A percentile compares a stretch with the other conserved stretches of the same genome.
Conservation (phyloP, 2,797 vertebrate genomes). For the Botia kubotai region DNA sequence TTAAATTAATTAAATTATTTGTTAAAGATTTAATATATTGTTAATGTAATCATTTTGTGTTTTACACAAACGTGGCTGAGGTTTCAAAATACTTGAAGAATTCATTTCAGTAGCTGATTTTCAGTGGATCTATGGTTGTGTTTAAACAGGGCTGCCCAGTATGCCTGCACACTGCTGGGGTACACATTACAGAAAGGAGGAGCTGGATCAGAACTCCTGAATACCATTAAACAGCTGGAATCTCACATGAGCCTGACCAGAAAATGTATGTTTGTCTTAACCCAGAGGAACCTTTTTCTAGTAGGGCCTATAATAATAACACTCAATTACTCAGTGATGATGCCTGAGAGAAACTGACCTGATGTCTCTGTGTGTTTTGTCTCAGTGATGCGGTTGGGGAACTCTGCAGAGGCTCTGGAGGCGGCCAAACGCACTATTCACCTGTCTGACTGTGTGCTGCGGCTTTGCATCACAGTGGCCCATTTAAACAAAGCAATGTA, state of each 20-base stretch:
- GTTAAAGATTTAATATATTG: too few relatives aligned
- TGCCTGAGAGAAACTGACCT: neutral
- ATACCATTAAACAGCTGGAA: slow-evolving; percentile 83
- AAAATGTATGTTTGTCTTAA: slow-evolving; percentile 82
- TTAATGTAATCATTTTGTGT: too few relatives aligned
- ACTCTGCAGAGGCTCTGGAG: slow-evolving; percentile 87
- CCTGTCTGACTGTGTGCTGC: slow-evolving; percentile 87
- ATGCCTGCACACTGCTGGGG: slow-evolving; percentile 85
- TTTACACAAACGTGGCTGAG: too few relatives aligned
- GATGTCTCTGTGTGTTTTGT: neutral
- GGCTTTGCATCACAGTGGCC: slow-evolving; percentile 89
- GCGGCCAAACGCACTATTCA: slow-evolving; percentile 89
- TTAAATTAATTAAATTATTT: too few relatives aligned
- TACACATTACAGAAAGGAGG: slow-evolving; percentile 82
- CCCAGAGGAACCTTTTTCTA: neutral
- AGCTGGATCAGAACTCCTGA: slow-evolving; percentile 67
- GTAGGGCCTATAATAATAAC: too few relatives aligned
- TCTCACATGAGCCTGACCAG: slow-evolving; percentile 87
- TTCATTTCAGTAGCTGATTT: neutral
- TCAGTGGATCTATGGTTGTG: neutral
- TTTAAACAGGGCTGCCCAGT: slow-evolving; percentile 86
- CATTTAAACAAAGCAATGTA: slow-evolving; percentile 92
- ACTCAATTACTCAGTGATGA: neutral
- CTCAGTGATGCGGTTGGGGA: slow-evolving; percentile 89
- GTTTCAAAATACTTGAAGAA: too few relatives aligned